phyloP scores from a whole-genome alignment of 1,140 invertebrate species.

The Panagrolaimus sp. region DNA sequence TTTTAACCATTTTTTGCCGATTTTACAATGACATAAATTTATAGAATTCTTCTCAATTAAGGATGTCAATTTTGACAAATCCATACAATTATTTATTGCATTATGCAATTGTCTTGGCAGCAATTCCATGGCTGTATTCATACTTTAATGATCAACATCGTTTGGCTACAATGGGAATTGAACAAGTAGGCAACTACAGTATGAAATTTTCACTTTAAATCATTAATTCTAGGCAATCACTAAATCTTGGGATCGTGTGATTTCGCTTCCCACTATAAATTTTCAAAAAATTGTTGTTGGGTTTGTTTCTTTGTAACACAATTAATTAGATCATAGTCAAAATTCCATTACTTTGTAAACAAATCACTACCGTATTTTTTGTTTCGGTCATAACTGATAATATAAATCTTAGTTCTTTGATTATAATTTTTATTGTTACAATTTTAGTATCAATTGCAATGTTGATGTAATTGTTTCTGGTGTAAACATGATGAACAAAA shows the following conservation, averaged over 20 bases:
- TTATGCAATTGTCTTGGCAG: slow-evolving; percentile 39
- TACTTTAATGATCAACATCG: slow-evolving; percentile 57
- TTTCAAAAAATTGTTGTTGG: slow-evolving; percentile 61
- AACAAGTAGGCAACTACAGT: too few relatives aligned
- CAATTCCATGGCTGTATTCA: slow-evolving; percentile 45
- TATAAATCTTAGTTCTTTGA: not conserved
- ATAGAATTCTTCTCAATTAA: too few relatives aligned
- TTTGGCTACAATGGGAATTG: slow-evolving; percentile 49
- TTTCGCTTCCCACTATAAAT: slow-evolving; percentile 55
- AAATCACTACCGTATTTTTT: too few relatives aligned
- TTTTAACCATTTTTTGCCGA: too few relatives aligned
- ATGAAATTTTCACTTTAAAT: too few relatives aligned
- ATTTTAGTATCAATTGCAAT: slow-evolving; percentile 62
- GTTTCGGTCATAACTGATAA: too few relatives aligned
- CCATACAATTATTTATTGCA: slow-evolving; percentile 47
- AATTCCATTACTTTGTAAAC: too few relatives aligned
- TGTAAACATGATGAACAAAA: slow-evolving; percentile 51
- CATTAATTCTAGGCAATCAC: too few relatives aligned
- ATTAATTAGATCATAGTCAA: too few relatives aligned
- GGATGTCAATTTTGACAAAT: slow-evolving; percentile 16
- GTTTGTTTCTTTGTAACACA: slow-evolving; percentile 55
- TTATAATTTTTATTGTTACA: slow-evolving; percentile 9
- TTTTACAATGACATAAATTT: too few relatives aligned
- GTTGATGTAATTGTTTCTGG: slow-evolving; percentile 63
- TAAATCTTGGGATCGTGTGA: slow-evolving; percentile 59